A percentile compares a stretch with the other conserved stretches of the same genome.
These are phyloP conservation scores for Sus cebifrons DNA, from an alignment of 2,797 vertebrate species.

Conservation along the genomic window DNA sequence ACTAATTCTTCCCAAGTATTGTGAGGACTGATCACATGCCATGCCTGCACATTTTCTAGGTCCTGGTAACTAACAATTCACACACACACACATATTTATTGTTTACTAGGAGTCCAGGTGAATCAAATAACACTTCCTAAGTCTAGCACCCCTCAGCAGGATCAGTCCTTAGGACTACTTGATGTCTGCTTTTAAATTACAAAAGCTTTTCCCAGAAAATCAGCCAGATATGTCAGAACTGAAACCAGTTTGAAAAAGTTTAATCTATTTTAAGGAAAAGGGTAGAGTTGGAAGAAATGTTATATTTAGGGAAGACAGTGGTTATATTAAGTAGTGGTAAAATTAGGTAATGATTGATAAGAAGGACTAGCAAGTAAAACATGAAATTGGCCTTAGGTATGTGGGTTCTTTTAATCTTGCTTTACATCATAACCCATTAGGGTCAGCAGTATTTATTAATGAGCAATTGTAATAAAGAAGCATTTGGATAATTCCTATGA, in stretches of 20 bases:
- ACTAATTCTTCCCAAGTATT: neutral
- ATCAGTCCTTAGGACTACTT: neutral
- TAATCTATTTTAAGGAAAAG: slow-evolving; percentile 33
- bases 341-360: neutral
- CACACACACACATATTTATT: neutral
- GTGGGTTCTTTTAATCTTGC: neutral
- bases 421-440: neutral
- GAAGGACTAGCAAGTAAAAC: neutral
- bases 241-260: slow-evolving; percentile 52
- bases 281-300: neutral
- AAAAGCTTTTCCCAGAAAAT: slow-evolving; percentile 23
- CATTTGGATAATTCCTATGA: neutral
- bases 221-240: slow-evolving; percentile 2
- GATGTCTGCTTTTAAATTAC: slow-evolving; percentile 24
- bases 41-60: neutral
- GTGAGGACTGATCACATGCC: neutral
- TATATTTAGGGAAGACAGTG: neutral
- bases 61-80: neutral
- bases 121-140: slow-evolving; percentile 48
- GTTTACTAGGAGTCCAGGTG: neutral
- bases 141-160: neutral
- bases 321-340: slow-evolving; percentile 8
- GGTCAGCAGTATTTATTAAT: neutral
- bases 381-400: neutral
- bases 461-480: neutral